Evolutionary conservation across 2,888 invertebrate genomes (phyloP), one percentile per base, ranked within the genome.

Genomic region (Chloroclystis v-ata): DNA sequence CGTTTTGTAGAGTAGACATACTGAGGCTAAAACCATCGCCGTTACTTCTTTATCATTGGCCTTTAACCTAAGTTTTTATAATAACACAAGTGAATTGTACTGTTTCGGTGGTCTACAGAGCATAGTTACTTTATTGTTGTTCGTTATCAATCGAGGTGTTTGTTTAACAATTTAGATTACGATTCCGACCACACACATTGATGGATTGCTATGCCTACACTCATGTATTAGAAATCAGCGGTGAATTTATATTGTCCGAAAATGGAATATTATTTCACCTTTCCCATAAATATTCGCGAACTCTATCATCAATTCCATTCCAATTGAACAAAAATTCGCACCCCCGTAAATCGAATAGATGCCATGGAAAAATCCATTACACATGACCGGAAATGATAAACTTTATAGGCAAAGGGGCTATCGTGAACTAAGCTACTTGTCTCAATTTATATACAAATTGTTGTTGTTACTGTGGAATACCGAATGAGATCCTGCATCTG

Each of bases 361-460:
- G 39, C 57, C 46, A 59, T 56, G 53, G 54, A 57, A 62, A 65
- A 69, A 66, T 59, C 61, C 59, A 69, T 66, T 65, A 66, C 66
- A 65, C 60, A 64, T 62, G 61, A 61, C 61, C 65, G 66, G 60
- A 67, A 67, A 64, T 66, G 65, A 68, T 69, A 67, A 55, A 61
- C 59, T 66, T 67, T 65, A 68, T 63, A 58, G 61, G 59, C 61
- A 58, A 61, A 61, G 67, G n/a, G n/a, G 66, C 68, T 63, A 71
- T 60, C 62, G 56, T 63, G 60, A 61, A 66, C 61, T 61, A 62
- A 65, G 64, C 63, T 63, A 71, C 67, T 71, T 71, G 67, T 67
- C 58, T 63, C 67, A 71, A 73, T 72, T 73, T 72, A 68, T 65
- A 72, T 72, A 69, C 67, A 72, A 72, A 72, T 72, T 65, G 69